A percentile compares a stretch with the other conserved stretches of the same genome.
Conservation (phyloP, 2,797 vertebrate genomes). For the Myripristis jacobus region DNA sequence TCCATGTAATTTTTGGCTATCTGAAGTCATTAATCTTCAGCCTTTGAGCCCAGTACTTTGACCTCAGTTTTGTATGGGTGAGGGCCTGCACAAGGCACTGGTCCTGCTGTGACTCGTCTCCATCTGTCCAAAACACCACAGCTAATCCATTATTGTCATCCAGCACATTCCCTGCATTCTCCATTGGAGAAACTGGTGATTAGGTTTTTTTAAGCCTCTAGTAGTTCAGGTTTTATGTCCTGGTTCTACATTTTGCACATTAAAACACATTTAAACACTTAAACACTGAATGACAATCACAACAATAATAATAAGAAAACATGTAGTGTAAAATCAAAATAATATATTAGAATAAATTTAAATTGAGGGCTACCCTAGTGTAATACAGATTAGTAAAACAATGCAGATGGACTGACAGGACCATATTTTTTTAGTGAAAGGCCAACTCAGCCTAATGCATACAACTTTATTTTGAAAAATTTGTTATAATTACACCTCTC, state of each 20-base stretch:
- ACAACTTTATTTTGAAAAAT: no score
- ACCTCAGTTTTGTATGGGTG: background rate
- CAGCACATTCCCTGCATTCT: constrained; percentile 41
- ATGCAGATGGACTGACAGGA: no score
- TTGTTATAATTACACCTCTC: no score
- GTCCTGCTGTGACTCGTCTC: constrained; percentile 21
- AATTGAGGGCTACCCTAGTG: no score
- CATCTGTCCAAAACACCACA: background rate
- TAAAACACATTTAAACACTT: background rate
- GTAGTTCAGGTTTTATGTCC: background rate
- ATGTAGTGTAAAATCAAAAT: no score
- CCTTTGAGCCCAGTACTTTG: constrained; percentile 16
- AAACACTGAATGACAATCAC: no score
- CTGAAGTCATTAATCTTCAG: constrained; percentile 4
- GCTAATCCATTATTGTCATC: background rate
- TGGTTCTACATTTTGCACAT: background rate
- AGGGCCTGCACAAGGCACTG: background rate
- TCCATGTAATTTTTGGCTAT: background rate
- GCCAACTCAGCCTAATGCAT: no score
- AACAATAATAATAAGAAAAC: no score
- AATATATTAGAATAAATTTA: no score
- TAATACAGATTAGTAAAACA: no score
- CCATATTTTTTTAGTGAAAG: no score
- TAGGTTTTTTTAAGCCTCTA: background rate
- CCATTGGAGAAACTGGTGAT: background rate